Base-by-base conservation (phyloP, 2,888 invertebrate species). In the Cheilosia soror region DNA sequence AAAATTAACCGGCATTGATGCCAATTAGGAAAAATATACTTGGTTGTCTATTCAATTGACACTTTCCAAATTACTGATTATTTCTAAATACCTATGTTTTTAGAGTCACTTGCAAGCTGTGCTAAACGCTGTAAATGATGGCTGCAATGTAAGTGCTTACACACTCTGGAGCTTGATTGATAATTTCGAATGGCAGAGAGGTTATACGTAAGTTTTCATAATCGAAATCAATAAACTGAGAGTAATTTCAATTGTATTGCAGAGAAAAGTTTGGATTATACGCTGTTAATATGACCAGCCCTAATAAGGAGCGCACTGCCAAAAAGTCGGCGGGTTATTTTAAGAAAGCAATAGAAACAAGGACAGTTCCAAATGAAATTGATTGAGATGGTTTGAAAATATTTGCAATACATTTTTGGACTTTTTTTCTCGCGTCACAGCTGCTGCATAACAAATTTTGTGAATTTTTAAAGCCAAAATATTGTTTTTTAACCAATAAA, bases 201-300 rank as follows among this genome's bases (percentile, higher is more conserved):
- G 90, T 51, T 91, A 89, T 63, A 90, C 89, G 90, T 90, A 86
- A 89, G 89, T 87, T 53, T 31, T 73, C 66, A 47, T 20, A 7
- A 44, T n/a, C 4, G 29, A 33, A 6, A 4, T 11, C 11, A 7
- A 29, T 20, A 25, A 0, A 11, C 9, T 37, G 7, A 55, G 44
- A 33, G 6, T 51, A 29, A 27, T 29, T 7, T 53, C 7, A 33
- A 55, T 27, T 42, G 25, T 51, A 51, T 13, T 9, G 42, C 33
- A 95, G 95, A 11, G 93, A 93, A 85, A 94, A 93, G 89, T 96
- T 95, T 91, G 96, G 96, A 5, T 88, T 96, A 0, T 95, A 95
- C 88, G 93, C 94, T 88, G 95, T 96, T 0, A 94, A 96, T 89
- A 95, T 95, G 89, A 90, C 91, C 1, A 94, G 93, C 87, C 92